These are phyloP conservation scores for Cuculus canorus DNA, from an alignment of 2,797 vertebrate species.

Conservation along the genomic window DNA sequence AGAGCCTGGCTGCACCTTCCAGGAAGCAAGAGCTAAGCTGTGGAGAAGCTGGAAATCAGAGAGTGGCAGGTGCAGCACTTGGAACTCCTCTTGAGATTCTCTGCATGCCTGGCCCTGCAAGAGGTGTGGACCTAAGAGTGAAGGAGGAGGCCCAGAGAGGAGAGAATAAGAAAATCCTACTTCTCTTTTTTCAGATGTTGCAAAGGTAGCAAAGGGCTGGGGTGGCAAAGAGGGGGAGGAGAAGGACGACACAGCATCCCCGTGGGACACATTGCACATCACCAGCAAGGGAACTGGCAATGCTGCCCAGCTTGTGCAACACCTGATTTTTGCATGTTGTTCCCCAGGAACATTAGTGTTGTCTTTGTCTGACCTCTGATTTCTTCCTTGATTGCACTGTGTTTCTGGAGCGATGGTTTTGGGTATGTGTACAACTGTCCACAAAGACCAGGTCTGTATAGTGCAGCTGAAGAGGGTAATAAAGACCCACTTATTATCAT, in stretches of 20 bases:
- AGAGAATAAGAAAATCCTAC: background rate
- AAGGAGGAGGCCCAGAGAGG: background rate
- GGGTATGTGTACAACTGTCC: rapidly evolving
- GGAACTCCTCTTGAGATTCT: background rate
- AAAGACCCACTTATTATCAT: background rate
- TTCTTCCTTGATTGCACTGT: background rate
- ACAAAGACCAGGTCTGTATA: background rate
- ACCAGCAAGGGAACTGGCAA: rapidly evolving
- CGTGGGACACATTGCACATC: rapidly evolving
- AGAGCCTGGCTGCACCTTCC: background rate
- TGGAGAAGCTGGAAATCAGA: background rate
- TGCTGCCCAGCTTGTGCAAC: background rate
- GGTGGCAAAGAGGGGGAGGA: background rate
- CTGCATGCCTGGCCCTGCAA: background rate
- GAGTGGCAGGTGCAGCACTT: background rate
- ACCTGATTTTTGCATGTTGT: background rate
- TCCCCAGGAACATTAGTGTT: background rate
- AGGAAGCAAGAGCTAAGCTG: background rate
- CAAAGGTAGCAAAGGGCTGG: background rate
- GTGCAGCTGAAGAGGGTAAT: background rate
- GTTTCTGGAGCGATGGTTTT: rapidly evolving
- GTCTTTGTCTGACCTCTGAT: background rate
- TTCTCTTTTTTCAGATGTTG: background rate
- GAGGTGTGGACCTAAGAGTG: background rate
- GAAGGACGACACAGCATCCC: rapidly evolving